These are phyloP conservation scores for Drosophila ezoana DNA, from an alignment of 2,888 invertebrate genomes.

Conservation along the genomic window DNA sequence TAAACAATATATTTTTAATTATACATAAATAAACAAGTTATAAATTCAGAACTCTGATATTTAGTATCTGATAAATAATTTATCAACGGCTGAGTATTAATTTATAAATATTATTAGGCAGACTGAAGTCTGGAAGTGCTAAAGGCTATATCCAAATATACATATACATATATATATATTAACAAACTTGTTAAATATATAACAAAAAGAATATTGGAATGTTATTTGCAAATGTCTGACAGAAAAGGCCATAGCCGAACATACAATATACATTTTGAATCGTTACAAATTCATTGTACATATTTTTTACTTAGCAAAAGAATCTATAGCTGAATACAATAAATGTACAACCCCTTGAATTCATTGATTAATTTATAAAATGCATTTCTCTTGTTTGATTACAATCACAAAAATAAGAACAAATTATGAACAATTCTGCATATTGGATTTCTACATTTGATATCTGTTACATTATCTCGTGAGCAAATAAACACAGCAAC, in stretches of 20 bases:
- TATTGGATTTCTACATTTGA: conserved; percentile 17
- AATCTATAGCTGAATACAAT: background rate
- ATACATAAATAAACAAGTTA: conserved; percentile 1
- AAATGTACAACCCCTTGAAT: background rate
- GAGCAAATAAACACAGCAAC: conserved; percentile 30
- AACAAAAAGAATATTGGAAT: conserved; percentile 1
- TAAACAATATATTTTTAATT: conserved; percentile 3
- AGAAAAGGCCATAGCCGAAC: conserved; percentile 3
- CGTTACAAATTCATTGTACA: background rate
- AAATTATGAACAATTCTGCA: conserved; percentile 35
- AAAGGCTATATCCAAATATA: background rate
- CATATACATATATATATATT: background rate
- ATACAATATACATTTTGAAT: conserved; percentile 1
- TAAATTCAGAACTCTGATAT: no score
- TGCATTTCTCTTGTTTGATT: conserved; percentile 6
- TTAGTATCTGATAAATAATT: background rate
- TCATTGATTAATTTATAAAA: conserved; percentile 1
- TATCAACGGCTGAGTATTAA: conserved; percentile 1
- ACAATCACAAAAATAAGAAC: conserved; percentile 4
- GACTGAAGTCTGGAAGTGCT: background rate
- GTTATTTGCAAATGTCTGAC: background rate
- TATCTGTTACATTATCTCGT: conserved; percentile 17
- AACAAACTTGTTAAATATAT: background rate
- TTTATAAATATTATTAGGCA: background rate
- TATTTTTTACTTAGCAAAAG: background rate